Evolutionary conservation across 2,888 invertebrate species (phyloP), one percentile per base, ranked within the genome.

Genomic region (Synanthedon andrenaeformis): DNA sequence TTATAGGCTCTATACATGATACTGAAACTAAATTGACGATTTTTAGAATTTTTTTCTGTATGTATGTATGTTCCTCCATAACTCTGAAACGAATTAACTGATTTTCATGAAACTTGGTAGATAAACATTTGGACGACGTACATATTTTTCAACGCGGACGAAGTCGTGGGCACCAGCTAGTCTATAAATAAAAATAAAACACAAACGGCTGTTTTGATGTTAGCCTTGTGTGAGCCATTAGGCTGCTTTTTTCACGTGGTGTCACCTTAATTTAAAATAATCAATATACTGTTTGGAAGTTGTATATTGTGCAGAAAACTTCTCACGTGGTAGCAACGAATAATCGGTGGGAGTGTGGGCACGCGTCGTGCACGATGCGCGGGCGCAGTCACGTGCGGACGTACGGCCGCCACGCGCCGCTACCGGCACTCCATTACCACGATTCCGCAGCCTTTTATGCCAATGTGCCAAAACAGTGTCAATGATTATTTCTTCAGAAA

Each of bases 271-370:
- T 35, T 35, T 35, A 35, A 8, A 35, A 35, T 35, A 35, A 35
- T 35, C 35, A 35, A 35, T 35, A 35, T 35, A 5, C n/a, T n/a
- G 4, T 13, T 35, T 35, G 10, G 14, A 35, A 56, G 57, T 56
- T 55, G 51, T 48, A 35, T 35, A 35, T 35, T 35, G 35, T 52
- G 51, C 49, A 45, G 57, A 62, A 53, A 51, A 55, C 69, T 80
- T 81, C 79, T 81, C 82, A 82, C 76, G 76, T 69, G 66, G 65
- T 64, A 51, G 52, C 41, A 19, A 35, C 69, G 69, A 63, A 74
- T 84, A 86, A 86, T 85, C 84, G 84, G 78, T 80, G 85, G 83
- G 83, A 82, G 84, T 82, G 80, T 65, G 62, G 62, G 62, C 75
- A 58, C 55, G 72, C 59, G 60, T 53, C 60, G 61, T 59, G 58